These are phyloP conservation scores for Phylloscopus trochilus DNA, from an alignment of 2,113 vertebrate genomes.

Conservation along the genomic window DNA sequence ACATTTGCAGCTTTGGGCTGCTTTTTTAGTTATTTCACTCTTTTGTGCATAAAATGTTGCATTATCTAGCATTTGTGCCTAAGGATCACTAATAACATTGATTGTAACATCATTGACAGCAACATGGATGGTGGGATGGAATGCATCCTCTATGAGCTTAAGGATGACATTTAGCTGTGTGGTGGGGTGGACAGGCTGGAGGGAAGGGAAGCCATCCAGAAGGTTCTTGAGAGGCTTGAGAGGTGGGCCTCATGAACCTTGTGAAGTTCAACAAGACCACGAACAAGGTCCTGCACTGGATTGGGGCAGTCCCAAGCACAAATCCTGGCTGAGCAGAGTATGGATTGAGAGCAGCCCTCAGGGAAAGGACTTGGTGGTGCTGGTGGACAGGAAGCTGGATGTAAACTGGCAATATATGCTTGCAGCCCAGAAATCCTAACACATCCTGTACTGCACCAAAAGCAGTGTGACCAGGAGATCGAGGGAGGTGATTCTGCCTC, in stretches of 20 bases:
- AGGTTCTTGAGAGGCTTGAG: background rate
- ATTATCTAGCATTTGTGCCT: background rate
- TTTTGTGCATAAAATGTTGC: background rate
- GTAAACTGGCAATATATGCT: background rate
- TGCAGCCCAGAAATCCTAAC: background rate
- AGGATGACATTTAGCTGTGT: background rate
- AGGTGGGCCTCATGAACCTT: background rate
- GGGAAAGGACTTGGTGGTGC: background rate
- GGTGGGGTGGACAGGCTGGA: background rate
- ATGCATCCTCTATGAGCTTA: background rate
- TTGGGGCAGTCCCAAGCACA: rapidly evolving
- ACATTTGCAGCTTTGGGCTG: background rate
- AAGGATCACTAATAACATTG: background rate
- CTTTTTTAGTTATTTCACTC: background rate
- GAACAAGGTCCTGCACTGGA: background rate
- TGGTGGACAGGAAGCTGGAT: background rate
- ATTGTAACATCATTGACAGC: background rate
- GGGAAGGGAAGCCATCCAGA: background rate
- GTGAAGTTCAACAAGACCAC: background rate
- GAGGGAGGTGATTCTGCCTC: background rate
- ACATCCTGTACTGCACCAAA: background rate
- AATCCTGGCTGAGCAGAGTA: background rate
- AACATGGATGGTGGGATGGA: background rate
- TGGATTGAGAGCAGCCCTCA: background rate
- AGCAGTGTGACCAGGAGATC: rapidly evolving